Conservation (phyloP, 2,113 vertebrate genomes). For the Mugil cephalus region DNA sequence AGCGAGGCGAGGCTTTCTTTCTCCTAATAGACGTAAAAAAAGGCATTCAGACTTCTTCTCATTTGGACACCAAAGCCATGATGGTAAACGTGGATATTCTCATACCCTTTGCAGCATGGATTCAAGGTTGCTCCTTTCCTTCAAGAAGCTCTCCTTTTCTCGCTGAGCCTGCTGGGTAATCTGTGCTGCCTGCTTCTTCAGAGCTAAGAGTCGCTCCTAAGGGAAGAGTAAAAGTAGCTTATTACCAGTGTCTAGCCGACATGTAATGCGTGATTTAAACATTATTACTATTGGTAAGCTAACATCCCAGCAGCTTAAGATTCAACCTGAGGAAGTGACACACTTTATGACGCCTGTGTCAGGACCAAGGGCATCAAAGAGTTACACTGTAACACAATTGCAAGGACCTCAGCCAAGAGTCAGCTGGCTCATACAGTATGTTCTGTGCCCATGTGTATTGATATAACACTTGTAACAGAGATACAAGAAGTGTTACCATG, state of each 20-base stretch:
- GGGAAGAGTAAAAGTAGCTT: background rate
- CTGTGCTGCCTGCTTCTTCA: conserved; percentile 93
- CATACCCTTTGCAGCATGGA: conserved; percentile 93
- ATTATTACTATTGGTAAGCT: background rate
- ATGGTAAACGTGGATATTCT: conserved; percentile 12
- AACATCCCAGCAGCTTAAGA: too few species aligned
- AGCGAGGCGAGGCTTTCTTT: conserved; percentile 91
- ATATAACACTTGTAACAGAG: too few species aligned
- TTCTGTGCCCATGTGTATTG: too few species aligned
- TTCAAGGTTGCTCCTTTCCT: conserved; percentile 93
- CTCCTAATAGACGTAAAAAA: conserved; percentile 82
- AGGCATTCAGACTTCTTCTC: background rate
- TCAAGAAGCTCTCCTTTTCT: conserved; percentile 94
- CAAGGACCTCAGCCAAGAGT: too few species aligned
- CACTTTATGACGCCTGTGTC: too few species aligned
- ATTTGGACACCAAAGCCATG: background rate
- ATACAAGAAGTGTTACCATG: too few species aligned
- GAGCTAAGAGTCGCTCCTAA: conserved; percentile 91
- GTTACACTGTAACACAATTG: too few species aligned
- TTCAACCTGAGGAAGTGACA: too few species aligned
- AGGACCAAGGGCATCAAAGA: too few species aligned
- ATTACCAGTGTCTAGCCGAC: background rate
- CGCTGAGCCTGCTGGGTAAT: conserved; percentile 93
- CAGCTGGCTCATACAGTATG: too few species aligned
- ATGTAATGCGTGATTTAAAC: background rate